Percentiles rank a stretch among this genome's conserved stretches.
These are phyloP conservation scores for Axinella damicornis DNA, from an alignment of 37 sponge, comb jelly and placozoan species.

Conservation along the genomic window DNA sequence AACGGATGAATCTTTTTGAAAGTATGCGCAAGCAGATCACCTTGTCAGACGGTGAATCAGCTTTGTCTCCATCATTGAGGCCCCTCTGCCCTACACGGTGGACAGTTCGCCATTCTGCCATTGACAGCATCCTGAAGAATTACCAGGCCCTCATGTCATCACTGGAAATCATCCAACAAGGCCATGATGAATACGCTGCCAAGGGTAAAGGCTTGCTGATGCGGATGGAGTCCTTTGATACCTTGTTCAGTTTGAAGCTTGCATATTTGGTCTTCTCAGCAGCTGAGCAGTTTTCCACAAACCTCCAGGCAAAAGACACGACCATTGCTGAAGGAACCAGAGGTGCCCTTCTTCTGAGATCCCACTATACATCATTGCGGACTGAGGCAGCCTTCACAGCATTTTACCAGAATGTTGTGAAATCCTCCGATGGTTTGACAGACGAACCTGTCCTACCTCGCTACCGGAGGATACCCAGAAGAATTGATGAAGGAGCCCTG, in stretches of 20 bases:
- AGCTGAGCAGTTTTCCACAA: constrained; percentile 29
- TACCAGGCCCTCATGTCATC: constrained; percentile 6
- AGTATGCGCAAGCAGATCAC: constrained; percentile 13
- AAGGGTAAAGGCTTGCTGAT: constrained; percentile 41
- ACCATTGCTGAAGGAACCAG: constrained; percentile 29
- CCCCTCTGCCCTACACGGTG: constrained; percentile 53
- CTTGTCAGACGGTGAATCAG: constrained; percentile 5
- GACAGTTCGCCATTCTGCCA: constrained; percentile 33
- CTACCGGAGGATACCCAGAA: constrained; percentile 41
- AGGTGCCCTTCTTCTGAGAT: constrained; percentile 35
- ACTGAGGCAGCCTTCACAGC: constrained; percentile 34
- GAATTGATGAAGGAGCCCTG: constrained; percentile 39
- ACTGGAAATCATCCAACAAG: constrained; percentile 29
- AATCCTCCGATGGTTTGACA: constrained; percentile 18
- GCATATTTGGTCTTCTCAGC: constrained; percentile 38
- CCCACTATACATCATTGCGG: constrained; percentile 40
- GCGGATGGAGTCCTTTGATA: constrained; percentile 54
- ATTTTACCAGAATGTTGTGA: constrained; percentile 32
- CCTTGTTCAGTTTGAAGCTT: constrained; percentile 68
- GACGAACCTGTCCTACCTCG: constrained; percentile 38
- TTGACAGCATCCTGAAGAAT: constrained; percentile 43
- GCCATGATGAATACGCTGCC: constrained; percentile 57
- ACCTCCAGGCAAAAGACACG: constrained; percentile 24
- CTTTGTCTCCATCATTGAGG: constrained; percentile 30
- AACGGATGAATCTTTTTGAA: constrained; percentile 32